Base-by-base conservation (phyloP, 2,888 invertebrate species). In the Brassicogethes aeneus region DNA sequence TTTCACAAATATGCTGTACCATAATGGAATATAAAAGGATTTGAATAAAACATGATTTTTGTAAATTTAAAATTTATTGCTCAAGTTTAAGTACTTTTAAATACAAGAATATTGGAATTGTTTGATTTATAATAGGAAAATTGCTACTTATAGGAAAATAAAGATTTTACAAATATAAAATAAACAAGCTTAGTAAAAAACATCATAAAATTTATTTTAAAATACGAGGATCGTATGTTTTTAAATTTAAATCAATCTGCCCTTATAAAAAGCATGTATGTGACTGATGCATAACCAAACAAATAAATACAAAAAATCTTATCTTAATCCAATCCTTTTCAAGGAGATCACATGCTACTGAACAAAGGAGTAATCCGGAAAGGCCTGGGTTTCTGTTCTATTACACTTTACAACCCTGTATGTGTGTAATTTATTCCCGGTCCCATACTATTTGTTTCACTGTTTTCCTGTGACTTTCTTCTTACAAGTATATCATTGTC, bases 351-450 rank as follows among this genome's bases (percentile, higher is more conserved):
- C 23, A 23, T 23, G n/a, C 23, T 10, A 48, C 39, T 44, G 47
- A 52, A 50, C 51, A 42, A 49, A 51, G 46, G 47, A 41, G 50
- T 44, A 45, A 51, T 50, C 48, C 46, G 41, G 43, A 43, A 40
- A 44, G 46, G 47, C 48, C 32, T 7, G 12, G 32, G 32, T 12
- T 32, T 32, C 8, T 12, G 10, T 32, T 32, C 8, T 41, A 39
- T 41, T 41, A 42, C 42, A 39, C 35, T 45, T 42, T 45, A 42
- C 45, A 50, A 47, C 48, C 50, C 51, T 48, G 53, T 50, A 49
- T 44, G 46, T 40, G 34, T 43, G 53, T 54, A 55, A 55, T 54
- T 55, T 55, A 55, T 55, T 52, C 53, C 44, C 32, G 10, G 50
- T 44, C 45, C 49, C 43, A 48, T 32, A 32, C 13, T 32, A 13